These are phyloP conservation scores for Phalangium opilio DNA, from an alignment of 2,888 invertebrate genomes.

Conservation along the genomic window DNA sequence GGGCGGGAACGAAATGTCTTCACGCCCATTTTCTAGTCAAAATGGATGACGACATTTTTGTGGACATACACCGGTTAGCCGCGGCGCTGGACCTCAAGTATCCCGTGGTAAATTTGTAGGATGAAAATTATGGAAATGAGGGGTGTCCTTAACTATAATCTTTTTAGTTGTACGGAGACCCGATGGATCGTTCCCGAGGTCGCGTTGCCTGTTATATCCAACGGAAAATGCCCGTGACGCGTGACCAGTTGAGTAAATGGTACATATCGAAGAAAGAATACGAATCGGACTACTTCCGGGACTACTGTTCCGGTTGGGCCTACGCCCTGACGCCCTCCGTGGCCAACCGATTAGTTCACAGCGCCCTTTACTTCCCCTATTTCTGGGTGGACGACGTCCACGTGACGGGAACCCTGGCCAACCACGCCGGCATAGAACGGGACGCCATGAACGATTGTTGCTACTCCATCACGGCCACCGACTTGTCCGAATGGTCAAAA, in stretches of 20 bases:
- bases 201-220: slow-evolving; percentile 16
- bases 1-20: slow-evolving; percentile 53
- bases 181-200: too few species aligned
- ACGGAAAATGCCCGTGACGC: slow-evolving; percentile 24
- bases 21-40: slow-evolving; percentile 52
- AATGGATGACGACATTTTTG: slow-evolving; percentile 61
- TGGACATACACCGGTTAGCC: slow-evolving; percentile 35
- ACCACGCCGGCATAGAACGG: slow-evolving; percentile 3
- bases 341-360: slow-evolving; percentile 41
- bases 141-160: too few species aligned
- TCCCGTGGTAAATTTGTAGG: background rate
- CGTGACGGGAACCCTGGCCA: slow-evolving; percentile 48
- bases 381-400: slow-evolving; percentile 90
- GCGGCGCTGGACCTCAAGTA: background rate
- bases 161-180: too few species aligned
- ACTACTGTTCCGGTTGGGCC: slow-evolving; percentile 68
- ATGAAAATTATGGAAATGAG: too few species aligned
- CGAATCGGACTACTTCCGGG: slow-evolving; percentile 44
- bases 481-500: slow-evolving; percentile 9
- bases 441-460: slow-evolving; percentile 8
- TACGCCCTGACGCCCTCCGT: slow-evolving; percentile 55
- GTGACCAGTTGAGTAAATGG: slow-evolving; percentile 60
- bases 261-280: slow-evolving; percentile 55
- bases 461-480: slow-evolving; percentile 11
- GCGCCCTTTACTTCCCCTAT: slow-evolving; percentile 46